phyloP scores from a whole-genome alignment of 2,797 vertebrate species.

The Pelodytes ibericus region DNA sequence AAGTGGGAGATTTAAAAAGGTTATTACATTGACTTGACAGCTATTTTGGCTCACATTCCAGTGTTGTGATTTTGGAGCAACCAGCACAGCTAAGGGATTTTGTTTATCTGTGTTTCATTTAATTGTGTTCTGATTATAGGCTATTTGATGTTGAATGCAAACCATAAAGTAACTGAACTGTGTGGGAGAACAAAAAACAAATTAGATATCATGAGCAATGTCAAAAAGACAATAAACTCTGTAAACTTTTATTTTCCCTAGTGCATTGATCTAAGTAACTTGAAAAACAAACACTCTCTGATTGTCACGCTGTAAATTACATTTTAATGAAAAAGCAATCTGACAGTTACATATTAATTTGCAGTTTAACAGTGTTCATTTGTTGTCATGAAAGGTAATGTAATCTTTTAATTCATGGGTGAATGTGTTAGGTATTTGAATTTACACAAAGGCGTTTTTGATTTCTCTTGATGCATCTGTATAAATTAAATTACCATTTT shows the following conservation, averaged over 20 bases:
- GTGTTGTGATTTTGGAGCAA: neutral
- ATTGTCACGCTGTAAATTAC: conserved; percentile 20
- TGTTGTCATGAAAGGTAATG: conserved; percentile 16
- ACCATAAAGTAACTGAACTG: conserved; percentile 11
- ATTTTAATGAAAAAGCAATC: conserved; percentile 5
- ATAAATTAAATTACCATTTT: conserved; percentile 7
- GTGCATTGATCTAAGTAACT: conserved; percentile 27
- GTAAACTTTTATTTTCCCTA: conserved; percentile 17
- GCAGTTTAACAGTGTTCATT: conserved; percentile 5
- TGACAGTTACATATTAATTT: conserved; percentile 24
- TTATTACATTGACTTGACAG: neutral
- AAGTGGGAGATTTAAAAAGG: too few species aligned
- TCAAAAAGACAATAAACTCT: conserved; percentile 36
- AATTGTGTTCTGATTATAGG: conserved; percentile 13
- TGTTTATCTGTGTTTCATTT: conserved; percentile 18
- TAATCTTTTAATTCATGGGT: conserved; percentile 1
- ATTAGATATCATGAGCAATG: conserved; percentile 29
- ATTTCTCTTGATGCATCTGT: neutral
- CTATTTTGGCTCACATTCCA: neutral
- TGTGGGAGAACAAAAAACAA: conserved; percentile 15
- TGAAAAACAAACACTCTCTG: conserved; percentile 4
- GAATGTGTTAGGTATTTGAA: conserved; percentile 3
- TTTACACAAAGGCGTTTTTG: conserved; percentile 17
- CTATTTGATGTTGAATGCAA: conserved; percentile 28
- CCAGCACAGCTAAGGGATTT: conserved; percentile 3